These are phyloP conservation scores for Coccyzus lansbergi DNA, from an alignment of 2,797 vertebrate genomes.

Conservation along the genomic window DNA sequence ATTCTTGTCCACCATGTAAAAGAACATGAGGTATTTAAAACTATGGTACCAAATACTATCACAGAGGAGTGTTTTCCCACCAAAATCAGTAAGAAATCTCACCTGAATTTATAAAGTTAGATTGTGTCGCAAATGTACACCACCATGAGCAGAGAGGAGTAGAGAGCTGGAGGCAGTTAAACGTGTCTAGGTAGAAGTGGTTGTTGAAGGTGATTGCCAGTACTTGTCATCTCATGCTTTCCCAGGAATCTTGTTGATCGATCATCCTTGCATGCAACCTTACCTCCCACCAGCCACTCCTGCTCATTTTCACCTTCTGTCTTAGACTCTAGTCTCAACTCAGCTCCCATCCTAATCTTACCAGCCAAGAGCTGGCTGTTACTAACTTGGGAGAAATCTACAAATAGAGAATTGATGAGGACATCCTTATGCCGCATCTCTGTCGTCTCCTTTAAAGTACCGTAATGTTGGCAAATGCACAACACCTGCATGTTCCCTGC, in stretches of 20 bases:
- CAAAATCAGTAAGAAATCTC: background rate
- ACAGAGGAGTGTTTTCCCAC: fast-evolving
- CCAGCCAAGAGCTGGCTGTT: background rate
- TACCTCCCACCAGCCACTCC: fast-evolving
- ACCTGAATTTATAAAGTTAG: background rate
- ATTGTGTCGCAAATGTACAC: background rate
- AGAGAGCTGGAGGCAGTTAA: background rate
- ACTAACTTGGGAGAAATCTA: background rate
- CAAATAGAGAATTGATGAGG: background rate
- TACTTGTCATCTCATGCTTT: fast-evolving
- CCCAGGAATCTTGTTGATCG: background rate
- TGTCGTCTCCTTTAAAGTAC: background rate
- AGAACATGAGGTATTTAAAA: background rate
- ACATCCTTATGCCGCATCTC: background rate
- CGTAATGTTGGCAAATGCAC: fast-evolving
- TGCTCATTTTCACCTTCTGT: background rate
- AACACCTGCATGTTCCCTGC: background rate
- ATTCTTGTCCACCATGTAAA: background rate
- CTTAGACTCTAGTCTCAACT: background rate
- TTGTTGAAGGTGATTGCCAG: background rate
- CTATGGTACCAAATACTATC: background rate
- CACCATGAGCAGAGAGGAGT: fast-evolving
- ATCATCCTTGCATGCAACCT: fast-evolving
- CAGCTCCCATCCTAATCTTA: fast-evolving
- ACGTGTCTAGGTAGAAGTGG: fast-evolving